Percentiles rank a stretch among this genome's conserved stretches.
Evolutionary conservation across 2,113 vertebrate genomes (phyloP).

Genomic region (Miniopterus natalensis): DNA sequence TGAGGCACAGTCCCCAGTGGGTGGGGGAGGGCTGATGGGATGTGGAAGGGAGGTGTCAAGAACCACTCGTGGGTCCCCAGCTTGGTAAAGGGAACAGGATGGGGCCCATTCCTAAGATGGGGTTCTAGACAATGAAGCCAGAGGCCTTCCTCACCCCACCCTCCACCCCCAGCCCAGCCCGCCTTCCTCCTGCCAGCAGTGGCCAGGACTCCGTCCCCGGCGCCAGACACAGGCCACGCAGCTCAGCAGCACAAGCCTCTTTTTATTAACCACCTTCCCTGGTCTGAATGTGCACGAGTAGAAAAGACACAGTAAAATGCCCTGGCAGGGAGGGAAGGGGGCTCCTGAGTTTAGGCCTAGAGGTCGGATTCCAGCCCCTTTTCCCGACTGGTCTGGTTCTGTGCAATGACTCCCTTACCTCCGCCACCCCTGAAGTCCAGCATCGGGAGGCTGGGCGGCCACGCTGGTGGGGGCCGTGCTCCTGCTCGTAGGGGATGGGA

Average conservation of each 20-base stretch:
- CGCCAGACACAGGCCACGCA: not conserved
- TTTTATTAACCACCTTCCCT: conserved; percentile 70
- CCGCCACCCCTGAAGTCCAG: not conserved
- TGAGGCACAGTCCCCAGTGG: not conserved
- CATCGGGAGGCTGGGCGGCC: not conserved
- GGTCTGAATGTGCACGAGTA: not conserved
- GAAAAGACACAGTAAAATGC: conserved; percentile 9
- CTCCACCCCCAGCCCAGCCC: too few relatives aligned
- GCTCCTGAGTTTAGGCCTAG: not conserved
- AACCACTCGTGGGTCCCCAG: not conserved
- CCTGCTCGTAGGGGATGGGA: not conserved
- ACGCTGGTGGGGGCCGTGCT: too few relatives aligned
- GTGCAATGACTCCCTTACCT: not conserved
- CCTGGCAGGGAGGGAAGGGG: not conserved
- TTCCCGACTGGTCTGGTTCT: not conserved
- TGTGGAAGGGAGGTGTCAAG: not conserved
- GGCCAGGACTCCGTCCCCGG: not conserved
- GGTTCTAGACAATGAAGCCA: not conserved
- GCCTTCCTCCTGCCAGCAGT: not conserved
- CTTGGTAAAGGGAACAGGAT: not conserved
- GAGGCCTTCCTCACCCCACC: rapidly evolving
- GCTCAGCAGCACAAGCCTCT: conserved; percentile 56
- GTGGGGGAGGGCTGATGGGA: not conserved
- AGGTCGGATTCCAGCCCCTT: not conserved
- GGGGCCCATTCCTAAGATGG: not conserved